These are phyloP conservation scores for Endomychus coccineus DNA, from an alignment of 2,888 invertebrate genomes.

Conservation along the genomic window DNA sequence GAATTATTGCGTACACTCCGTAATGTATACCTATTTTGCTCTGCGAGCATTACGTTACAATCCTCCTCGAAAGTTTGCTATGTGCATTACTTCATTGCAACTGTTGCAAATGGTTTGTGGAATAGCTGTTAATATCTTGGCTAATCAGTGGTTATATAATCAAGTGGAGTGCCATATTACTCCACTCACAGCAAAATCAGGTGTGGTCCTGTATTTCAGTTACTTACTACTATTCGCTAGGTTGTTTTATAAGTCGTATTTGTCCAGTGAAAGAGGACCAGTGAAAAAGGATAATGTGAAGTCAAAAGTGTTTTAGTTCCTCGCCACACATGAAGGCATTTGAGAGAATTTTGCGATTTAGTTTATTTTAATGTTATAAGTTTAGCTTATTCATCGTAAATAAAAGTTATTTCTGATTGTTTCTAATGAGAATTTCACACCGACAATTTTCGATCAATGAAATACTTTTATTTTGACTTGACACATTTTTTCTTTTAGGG, in stretches of 20 bases:
- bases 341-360: too few relatives aligned
- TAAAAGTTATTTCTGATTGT: too few relatives aligned
- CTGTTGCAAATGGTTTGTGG: conserved; percentile 92
- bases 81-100: conserved; percentile 86
- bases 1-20: conserved; percentile 86
- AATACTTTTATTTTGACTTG: too few relatives aligned
- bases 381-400: too few relatives aligned
- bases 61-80: conserved; percentile 77
- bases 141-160: conserved; percentile 69
- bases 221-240: conserved; percentile 88
- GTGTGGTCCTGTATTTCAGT: conserved; percentile 91
- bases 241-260: conserved; percentile 89
- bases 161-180: conserved; percentile 76
- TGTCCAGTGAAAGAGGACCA: conserved; percentile 48
- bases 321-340: too few relatives aligned
- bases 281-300: conserved; percentile 32
- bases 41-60: conserved; percentile 76
- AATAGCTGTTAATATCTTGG: conserved; percentile 84
- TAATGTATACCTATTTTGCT: conserved; percentile 91
- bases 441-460: too few relatives aligned
- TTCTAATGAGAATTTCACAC: too few relatives aligned
- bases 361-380: too few relatives aligned
- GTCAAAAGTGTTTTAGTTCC: too few relatives aligned
- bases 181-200: conserved; percentile 75
- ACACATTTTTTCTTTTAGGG: too few relatives aligned